Evolutionary conservation across 2,797 vertebrate species (phyloP).

Genomic region (Pseudomugil tenellus): DNA sequence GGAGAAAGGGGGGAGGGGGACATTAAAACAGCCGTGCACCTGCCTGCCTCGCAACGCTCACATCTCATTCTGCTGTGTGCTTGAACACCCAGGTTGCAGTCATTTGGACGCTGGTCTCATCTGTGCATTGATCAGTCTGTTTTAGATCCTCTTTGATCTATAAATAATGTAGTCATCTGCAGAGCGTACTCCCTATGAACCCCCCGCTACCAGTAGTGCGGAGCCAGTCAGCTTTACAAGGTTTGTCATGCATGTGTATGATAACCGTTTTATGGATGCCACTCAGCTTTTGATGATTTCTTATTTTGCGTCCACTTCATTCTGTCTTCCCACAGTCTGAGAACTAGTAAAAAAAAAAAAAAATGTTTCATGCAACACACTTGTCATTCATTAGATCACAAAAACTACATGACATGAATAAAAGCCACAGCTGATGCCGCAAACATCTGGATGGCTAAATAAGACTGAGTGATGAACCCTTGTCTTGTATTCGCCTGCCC

Average conservation of each 20-base stretch:
- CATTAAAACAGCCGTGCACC: constrained; percentile 57
- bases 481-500: constrained; percentile 37
- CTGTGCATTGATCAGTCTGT: constrained; percentile 70
- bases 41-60: constrained; percentile 45
- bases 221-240: constrained; percentile 63
- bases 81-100: constrained; percentile 53
- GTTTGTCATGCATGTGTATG: constrained; percentile 62
- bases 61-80: constrained; percentile 41
- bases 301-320: constrained; percentile 37
- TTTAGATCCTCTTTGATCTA: constrained; percentile 78
- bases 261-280: constrained; percentile 73
- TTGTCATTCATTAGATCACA: constrained; percentile 42
- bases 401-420: constrained; percentile 41
- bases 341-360: constrained; percentile 24
- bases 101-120: constrained; percentile 58
- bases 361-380: constrained; percentile 5
- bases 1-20: constrained; percentile 23
- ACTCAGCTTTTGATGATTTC: constrained; percentile 43
- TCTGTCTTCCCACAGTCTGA: constrained; percentile 10
- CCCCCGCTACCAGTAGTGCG: constrained; percentile 33
- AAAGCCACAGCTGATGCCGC: constrained; percentile 21
- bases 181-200: constrained; percentile 51
- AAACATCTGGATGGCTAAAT: constrained; percentile 43
- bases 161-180: constrained; percentile 78
- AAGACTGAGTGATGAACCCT: constrained; percentile 52